Evolutionary conservation across 1,140 invertebrate species (phyloP), one percentile per base, ranked within the genome.

Genomic region (Epicauta chinensis): DNA sequence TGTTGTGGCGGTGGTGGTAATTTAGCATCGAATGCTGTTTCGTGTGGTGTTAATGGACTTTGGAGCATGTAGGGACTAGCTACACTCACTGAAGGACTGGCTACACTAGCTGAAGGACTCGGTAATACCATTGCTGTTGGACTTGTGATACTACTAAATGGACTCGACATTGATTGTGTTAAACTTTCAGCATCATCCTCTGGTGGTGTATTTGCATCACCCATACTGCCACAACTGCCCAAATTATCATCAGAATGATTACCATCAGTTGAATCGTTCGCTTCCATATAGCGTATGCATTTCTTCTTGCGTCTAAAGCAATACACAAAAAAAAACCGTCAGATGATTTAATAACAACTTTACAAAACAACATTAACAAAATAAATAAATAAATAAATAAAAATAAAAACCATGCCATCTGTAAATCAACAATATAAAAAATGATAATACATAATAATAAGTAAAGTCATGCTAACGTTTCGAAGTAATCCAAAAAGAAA

Each of bases 261-360:
- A 60, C 83, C 81, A 61, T 81, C 81, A 68, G 80, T 76, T 67
- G 81, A 73, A 68, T 86, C 77, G 63, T 85, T 77, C 70, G 81
- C 81, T 77, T 82, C 86, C 83, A 93, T 87, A 75, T 95, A 96
- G 56, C 93, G 86, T 71, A 96, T 91, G 80, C 93, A 97, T 78
- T 96, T 97, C 79, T 97, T 97, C 82, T 98, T 97, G 79, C 93
- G 89, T 79, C 93, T 97, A 79, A 23, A 84, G 82, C 67, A 59
- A 34, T 30, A 34, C 10, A 34, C 32, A 2, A 34, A 12, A 30
- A 30, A 30, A 30, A 30, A 4, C 4, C 29, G 4, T 30, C 10
- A 30, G 4, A 5, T 30, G 10, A 10, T 30, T 30, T 10, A 4
- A 30, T 4, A 30, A 30, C 29, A 30, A 30, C 10, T 30, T 30